Base-by-base conservation (phyloP, 2,888 invertebrate genomes). In the Nemapogon koenigi region DNA sequence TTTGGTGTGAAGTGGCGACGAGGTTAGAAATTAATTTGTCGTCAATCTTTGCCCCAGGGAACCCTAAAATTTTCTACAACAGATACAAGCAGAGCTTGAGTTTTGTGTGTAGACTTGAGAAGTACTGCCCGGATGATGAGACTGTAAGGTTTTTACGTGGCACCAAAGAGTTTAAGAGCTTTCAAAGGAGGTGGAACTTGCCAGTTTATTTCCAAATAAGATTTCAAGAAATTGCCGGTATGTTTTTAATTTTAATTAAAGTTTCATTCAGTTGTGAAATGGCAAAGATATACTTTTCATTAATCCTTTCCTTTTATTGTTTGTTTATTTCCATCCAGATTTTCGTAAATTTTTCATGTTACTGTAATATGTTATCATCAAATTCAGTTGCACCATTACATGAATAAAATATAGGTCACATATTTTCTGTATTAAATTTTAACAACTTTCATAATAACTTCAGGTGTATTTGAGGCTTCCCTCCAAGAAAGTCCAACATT, bases 181-280 rank as follows among this genome's bases (percentile, higher is more conserved):
- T 94, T 57, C 83, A 92, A 48, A 86, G 86, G 46, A 87, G 91
- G 49, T 97, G 96, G 91, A 97, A 96, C 69, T 79, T 97, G 36
- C 91, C 94, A 8, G 95, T 97, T n/a, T 97, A 97, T 68, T 97
- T 94, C 64, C 96, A 97, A 75, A 91, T 94, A 48, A 83, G 94
- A 47, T 96, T 94, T 73, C 96, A 96, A 80, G 93, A 95, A 73
- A 91, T 97, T 57, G 94, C 92, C 38, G 89, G 90, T 48, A 72
- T 38, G 14, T 3, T 16, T 18, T 18, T 33, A 4, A 27, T 27
- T 27, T n/a, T 27, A n/a, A n/a, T n/a, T n/a, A n/a, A n/a, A n/a
- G n/a, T n/a, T n/a, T n/a, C n/a, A n/a, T n/a, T n/a, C n/a, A n/a
- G n/a, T n/a, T n/a, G n/a, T n/a, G n/a, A n/a, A n/a, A n/a, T n/a